Evolutionary conservation across 2,113 vertebrate species (phyloP).

Genomic region (Cheirogaleus medius): DNA sequence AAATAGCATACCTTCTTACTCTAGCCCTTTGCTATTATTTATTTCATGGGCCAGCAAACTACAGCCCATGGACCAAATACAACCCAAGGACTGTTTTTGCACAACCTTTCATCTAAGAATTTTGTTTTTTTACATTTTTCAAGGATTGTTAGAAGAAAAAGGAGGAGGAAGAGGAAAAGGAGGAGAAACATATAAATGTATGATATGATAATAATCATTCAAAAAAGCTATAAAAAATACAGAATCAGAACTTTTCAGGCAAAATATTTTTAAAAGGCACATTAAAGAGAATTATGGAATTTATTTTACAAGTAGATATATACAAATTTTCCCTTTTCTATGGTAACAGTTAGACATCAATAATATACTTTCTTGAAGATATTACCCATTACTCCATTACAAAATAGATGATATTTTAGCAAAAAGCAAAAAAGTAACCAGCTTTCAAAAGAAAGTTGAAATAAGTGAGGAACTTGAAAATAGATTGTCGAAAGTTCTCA

Average conservation of each 20-base stretch:
- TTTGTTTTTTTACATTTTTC: not conserved
- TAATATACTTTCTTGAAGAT: not conserved
- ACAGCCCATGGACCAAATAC: not conserved
- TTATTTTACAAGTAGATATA: not conserved
- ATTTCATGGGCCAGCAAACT: not conserved
- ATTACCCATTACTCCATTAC: too few species aligned
- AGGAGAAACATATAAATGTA: not conserved
- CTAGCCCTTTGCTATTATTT: not conserved
- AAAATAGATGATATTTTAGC: not conserved
- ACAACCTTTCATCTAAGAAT: not conserved
- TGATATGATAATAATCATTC: not conserved
- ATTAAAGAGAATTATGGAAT: not conserved
- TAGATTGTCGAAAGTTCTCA: not conserved
- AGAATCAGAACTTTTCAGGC: not conserved
- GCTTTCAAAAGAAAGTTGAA: not conserved
- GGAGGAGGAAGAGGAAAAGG: not conserved
- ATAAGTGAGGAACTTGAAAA: not conserved
- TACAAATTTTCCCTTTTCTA: not conserved
- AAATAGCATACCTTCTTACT: not conserved
- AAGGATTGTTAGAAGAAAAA: not conserved
- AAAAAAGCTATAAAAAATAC: not conserved
- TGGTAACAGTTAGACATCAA: not conserved
- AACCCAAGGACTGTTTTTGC: not conserved
- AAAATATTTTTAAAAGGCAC: not conserved
- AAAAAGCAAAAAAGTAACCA: not conserved